These are phyloP conservation scores for Sarcophaga subvicina DNA, from an alignment of 2,888 invertebrate species.

Conservation along the genomic window DNA sequence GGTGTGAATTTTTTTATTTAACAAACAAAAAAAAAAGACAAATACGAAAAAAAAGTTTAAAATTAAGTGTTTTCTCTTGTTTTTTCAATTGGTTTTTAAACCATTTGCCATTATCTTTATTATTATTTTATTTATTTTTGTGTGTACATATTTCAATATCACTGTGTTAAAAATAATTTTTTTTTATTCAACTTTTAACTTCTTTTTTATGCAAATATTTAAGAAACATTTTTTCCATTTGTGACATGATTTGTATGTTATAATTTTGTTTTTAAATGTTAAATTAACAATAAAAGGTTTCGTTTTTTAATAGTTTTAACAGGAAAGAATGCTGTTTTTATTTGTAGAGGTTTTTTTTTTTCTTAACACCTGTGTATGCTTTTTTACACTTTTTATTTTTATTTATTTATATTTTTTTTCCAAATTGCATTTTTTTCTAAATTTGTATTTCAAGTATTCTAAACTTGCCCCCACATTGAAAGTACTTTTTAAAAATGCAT, in stretches of 20 bases:
- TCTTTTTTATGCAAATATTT: no score
- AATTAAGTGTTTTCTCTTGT: conserved; percentile 62
- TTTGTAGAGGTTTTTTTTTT: neutral
- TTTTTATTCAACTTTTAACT: no score
- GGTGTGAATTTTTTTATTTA: neutral
- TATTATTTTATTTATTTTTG: conserved; percentile 20
- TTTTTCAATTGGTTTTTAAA: conserved; percentile 35
- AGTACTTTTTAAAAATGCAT: neutral
- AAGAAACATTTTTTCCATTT: no score
- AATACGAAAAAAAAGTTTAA: no score
- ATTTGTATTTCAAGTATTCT: conserved; percentile 21
- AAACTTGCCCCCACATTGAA: conserved; percentile 24
- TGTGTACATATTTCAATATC: conserved; percentile 17
- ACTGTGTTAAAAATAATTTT: neutral
- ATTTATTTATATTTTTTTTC: neutral
- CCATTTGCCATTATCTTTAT: conserved; percentile 35
- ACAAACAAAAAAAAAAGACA: neutral
- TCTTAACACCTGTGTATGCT: neutral
- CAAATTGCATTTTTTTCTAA: neutral
- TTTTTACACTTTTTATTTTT: conserved; percentile 7
- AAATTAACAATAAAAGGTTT: no score
- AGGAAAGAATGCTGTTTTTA: neutral
- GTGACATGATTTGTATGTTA: no score
- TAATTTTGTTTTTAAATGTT: no score
- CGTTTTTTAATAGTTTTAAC: neutral